Conservation (phyloP, 2,888 invertebrate species). For the Clitarchus hookeri region DNA sequence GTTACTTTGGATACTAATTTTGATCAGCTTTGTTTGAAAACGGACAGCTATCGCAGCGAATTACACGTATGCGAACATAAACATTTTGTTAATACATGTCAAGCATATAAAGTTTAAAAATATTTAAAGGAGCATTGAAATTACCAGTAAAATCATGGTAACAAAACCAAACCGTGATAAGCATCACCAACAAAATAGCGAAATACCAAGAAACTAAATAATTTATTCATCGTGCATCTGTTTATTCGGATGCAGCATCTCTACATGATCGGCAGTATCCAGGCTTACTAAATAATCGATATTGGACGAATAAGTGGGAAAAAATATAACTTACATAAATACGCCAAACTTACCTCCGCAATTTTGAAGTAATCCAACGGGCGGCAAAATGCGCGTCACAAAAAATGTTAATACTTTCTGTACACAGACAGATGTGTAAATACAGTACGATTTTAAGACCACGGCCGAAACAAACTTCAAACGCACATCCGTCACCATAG, state of each 20-base stretch:
- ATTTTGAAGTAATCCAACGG: slow-evolving; percentile 2
- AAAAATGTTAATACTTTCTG: background rate
- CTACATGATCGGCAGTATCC: background rate
- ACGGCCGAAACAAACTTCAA: background rate
- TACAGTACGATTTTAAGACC: background rate
- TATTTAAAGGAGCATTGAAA: too few species aligned
- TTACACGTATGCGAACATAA: too few species aligned
- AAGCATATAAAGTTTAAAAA: too few species aligned
- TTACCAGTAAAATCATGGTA: too few species aligned
- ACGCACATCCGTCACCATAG: background rate
- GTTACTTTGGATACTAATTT: too few species aligned
- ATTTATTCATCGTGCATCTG: background rate
- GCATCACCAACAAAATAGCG: too few species aligned
- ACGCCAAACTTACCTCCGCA: background rate
- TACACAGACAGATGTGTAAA: background rate
- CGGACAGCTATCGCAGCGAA: too few species aligned
- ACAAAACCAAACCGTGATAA: too few species aligned
- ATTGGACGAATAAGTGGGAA: background rate
- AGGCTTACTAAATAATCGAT: background rate
- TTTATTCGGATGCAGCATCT: background rate
- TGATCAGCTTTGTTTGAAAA: too few species aligned
- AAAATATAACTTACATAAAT: background rate
- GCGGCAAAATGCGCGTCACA: background rate
- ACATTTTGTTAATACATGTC: too few species aligned
- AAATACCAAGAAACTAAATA: too few species aligned